Base-by-base conservation (phyloP, 2,113 vertebrate species). In the Euleptes europaea region DNA sequence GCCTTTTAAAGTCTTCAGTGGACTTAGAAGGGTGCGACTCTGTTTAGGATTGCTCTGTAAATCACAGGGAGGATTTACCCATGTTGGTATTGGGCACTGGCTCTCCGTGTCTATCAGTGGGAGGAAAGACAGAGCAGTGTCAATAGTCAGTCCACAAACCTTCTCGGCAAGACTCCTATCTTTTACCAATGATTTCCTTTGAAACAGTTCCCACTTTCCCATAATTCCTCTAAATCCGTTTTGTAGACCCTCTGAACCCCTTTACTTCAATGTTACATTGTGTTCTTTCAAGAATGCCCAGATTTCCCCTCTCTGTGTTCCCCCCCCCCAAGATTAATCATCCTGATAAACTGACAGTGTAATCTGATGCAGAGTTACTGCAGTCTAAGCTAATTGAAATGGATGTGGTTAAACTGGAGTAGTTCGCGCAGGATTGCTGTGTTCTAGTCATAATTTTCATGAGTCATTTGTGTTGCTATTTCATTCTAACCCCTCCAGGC, bases 401-500 rank as follows among this genome's bases (percentile, higher is more conserved):
- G 60, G 26, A 63, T 28, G 57, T 51, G 57, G 23, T 26, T 60
- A 60, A 60, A 60, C 23, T 60, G 57, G 8, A 26, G 19, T 63
- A 63, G 10, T 63, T 63, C 60, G 26, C 60, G 28, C 60, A 63
- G 17, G 19, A 57, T 23, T 57, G 54, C 17, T 57, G 1, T 57
- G 21, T 57, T 57, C 54, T 23, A 7, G 54, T 57, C 54, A 57
- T 54, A n/a, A 33, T 38, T 57, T 5, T n/a, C 57, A 5, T 21
- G 23, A 66, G 7, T 13, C 11, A 23, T 23, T 44, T 65, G 19
- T 44, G 28, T 7, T 23, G 40, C 63, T 35, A 19, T 44, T 84
- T 86, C 63, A 73, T 40, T 84, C 78, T 78, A 75, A 88, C 35
- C 21, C 21, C 82, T 79, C n/a, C 65, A 31, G 44, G 49, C 6